Evolutionary conservation across 2,888 invertebrate genomes (phyloP), one percentile per base, ranked within the genome.

Genomic region (Dasysyrphus albostriatus): DNA sequence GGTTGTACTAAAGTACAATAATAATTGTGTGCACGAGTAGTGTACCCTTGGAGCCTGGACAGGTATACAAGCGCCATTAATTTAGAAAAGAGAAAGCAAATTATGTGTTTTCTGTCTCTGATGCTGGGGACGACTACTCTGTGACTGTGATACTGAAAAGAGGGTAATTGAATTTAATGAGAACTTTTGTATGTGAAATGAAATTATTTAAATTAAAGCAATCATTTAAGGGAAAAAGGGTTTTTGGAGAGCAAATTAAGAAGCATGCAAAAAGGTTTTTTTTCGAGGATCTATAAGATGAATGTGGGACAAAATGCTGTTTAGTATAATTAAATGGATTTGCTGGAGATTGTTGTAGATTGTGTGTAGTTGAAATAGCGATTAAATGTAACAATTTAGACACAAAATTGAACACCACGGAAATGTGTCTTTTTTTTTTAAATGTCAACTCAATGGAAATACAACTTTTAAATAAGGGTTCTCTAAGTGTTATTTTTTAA

Each of bases 141-240:
- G 49, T 42, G n/a, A 29, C 8, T 42, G 16, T 49, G 54, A 32
- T 59, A 54, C 42, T 58, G 67, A 44, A 51, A 54, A 73, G n/a
- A 54, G 69, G 73, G 61, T 74, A 83, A 83, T 83, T 83, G 73
- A 83, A 78, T 83, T 83, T 78, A 78, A 83, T 69, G 67, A 83
- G 67, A 67, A 74, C 44, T 73, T 78, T 74, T 73, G 34, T 39
- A 12, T 83, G 67, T 29, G 39, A 77, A 77, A 77, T 47, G 42
- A 59, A 73, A 73, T 83, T 78, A 73, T 78, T 73, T 67, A 73
- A 83, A 78, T 83, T 78, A 74, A 78, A 61, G 58, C 54, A 54
- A 56, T 78, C 67, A 69, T 54, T 69, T 39, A 54, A 29, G 39
- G n/a, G 29, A 47, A 47, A 44, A 47, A n/a, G 37, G 37, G 8